Evolutionary conservation across 2,113 vertebrate genomes (phyloP).

Genomic region (Malaclemys terrapin): DNA sequence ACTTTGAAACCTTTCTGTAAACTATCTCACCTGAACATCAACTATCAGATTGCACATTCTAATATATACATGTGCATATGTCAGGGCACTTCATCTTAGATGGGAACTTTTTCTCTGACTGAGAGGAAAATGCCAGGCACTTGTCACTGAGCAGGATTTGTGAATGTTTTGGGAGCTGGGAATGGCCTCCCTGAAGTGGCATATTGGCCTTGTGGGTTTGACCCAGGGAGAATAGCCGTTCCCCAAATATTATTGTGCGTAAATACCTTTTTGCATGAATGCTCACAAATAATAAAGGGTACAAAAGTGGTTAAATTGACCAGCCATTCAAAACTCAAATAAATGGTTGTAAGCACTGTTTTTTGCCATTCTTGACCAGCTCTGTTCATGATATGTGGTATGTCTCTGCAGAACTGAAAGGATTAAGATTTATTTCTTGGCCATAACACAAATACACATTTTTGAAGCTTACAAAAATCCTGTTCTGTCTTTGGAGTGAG

Average conservation of each 20-base stretch:
- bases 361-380: background rate
- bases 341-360: background rate
- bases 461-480: background rate
- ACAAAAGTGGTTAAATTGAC: background rate
- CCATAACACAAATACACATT: background rate
- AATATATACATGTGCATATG: background rate
- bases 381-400: background rate
- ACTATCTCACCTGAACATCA: background rate
- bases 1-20: background rate
- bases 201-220: conserved; percentile 16
- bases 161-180: background rate
- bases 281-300: background rate
- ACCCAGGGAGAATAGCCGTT: background rate
- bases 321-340: background rate
- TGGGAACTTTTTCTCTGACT: background rate
- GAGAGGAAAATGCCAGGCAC: background rate
- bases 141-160: background rate
- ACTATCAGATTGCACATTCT: background rate
- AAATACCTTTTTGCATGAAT: conserved; percentile 3
- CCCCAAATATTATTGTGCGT: background rate
- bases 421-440: background rate
- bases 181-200: background rate
- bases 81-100: background rate
- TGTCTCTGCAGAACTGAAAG: background rate
- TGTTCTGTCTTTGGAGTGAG: background rate